Evolutionary conservation across 2,888 invertebrate species (phyloP).

Genomic region (Adineta ricciae): DNA sequence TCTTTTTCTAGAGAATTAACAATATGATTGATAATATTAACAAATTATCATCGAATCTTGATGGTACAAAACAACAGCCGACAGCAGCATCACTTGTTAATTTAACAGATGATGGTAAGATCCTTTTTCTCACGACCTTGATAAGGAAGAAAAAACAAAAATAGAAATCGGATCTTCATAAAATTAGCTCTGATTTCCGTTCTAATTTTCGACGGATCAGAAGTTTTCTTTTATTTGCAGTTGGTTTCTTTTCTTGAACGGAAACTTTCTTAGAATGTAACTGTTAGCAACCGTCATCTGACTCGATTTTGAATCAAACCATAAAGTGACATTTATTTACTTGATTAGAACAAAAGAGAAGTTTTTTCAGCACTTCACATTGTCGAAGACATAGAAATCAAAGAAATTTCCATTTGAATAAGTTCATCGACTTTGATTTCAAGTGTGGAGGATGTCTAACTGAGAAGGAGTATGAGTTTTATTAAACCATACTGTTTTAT

Average conservation of each 20-base stretch:
- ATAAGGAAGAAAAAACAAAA: neutral
- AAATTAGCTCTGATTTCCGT: no score
- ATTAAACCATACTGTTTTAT: no score
- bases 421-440: no score
- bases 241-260: neutral
- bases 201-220: no score
- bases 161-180: no score
- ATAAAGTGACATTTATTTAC: neutral
- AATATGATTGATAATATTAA: conserved; percentile 17
- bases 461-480: no score
- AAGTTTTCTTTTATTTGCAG: no score
- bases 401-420: no score
- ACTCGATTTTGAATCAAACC: neutral
- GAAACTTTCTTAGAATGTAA: neutral
- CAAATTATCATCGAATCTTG: conserved; percentile 6
- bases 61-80: neutral
- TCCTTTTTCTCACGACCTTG: neutral
- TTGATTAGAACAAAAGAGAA: neutral
- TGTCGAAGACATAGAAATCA: no score
- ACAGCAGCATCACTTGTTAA: neutral
- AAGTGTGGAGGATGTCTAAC: no score
- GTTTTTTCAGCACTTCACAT: neutral
- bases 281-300: neutral
- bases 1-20: neutral
- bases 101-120: conserved; percentile 11